Percentiles rank a stretch among this genome's conserved stretches.
phyloP scores from a whole-genome alignment of 1,140 invertebrate species.

The Megalopta genalis region DNA sequence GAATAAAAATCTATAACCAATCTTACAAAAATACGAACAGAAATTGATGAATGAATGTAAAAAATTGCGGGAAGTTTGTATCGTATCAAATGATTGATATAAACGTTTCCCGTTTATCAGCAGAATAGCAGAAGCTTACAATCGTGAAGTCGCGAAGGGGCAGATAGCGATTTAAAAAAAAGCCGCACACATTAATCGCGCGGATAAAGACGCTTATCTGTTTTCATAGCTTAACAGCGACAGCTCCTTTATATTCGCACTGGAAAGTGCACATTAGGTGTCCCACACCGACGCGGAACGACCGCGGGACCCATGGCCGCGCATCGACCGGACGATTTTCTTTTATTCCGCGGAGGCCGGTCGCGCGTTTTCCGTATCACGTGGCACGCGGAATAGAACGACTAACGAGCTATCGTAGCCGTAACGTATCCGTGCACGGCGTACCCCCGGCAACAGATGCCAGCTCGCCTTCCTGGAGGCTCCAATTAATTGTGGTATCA shows the following conservation, averaged over 20 bases:
- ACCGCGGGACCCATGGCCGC: neutral
- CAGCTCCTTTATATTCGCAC: neutral
- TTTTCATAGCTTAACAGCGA: neutral
- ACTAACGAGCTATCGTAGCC: constrained; percentile 36
- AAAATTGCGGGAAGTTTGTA: no score
- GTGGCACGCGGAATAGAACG: constrained; percentile 29
- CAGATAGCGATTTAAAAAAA: no score
- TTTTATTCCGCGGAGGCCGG: constrained; percentile 14
- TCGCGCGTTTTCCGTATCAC: constrained; percentile 36
- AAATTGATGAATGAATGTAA: no score
- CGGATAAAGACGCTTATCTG: no score
- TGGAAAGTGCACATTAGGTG: neutral
- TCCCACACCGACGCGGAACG: neutral
- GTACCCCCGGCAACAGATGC: neutral
- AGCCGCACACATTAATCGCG: no score
- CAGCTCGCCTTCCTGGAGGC: constrained; percentile 21
- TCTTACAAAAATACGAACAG: no score
- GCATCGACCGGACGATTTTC: constrained; percentile 12
- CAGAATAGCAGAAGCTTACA: no score
- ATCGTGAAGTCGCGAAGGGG: no score
- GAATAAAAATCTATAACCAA: no score
- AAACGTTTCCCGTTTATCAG: no score
- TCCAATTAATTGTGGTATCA: constrained; percentile 47
- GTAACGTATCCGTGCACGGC: constrained; percentile 5
- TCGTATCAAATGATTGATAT: no score